phyloP scores from a whole-genome alignment of 2,888 invertebrate species.

The Himalopsyche kuldschensis region DNA sequence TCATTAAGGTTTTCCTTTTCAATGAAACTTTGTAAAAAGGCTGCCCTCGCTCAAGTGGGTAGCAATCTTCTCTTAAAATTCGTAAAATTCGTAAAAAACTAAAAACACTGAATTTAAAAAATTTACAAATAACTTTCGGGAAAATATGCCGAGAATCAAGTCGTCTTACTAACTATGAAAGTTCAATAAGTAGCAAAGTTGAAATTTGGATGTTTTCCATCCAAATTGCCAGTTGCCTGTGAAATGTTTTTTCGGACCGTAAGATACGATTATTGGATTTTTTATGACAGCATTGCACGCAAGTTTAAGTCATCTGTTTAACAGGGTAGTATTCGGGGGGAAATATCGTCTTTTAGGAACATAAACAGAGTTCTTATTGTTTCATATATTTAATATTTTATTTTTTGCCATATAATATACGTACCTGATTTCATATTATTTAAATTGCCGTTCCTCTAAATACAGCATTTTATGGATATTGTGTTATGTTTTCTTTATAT shows the following conservation, averaged over 20 bases:
- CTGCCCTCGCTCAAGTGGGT: background rate
- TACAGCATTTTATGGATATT: too few species aligned
- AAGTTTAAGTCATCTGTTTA: background rate
- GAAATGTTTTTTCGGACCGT: background rate
- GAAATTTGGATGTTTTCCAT: background rate
- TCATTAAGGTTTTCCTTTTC: background rate
- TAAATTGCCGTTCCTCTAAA: too few species aligned
- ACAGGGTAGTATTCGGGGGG: background rate
- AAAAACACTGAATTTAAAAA: background rate
- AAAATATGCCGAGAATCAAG: background rate
- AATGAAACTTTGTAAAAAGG: background rate
- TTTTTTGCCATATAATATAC: too few species aligned
- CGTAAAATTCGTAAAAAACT: background rate
- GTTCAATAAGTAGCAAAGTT: background rate
- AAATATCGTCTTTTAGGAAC: background rate
- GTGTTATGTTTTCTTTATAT: too few species aligned
- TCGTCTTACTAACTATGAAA: background rate
- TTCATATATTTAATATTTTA: too few species aligned
- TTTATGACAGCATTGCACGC: background rate
- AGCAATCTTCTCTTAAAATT: background rate
- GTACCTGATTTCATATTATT: too few species aligned
- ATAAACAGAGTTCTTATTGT: too few species aligned
- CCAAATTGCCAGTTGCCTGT: background rate
- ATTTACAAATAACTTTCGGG: background rate
- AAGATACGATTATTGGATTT: background rate